Percentiles rank a stretch among this genome's conserved stretches.
Conservation (phyloP, 2,113 vertebrate species). For the Pluvialis apricaria region DNA sequence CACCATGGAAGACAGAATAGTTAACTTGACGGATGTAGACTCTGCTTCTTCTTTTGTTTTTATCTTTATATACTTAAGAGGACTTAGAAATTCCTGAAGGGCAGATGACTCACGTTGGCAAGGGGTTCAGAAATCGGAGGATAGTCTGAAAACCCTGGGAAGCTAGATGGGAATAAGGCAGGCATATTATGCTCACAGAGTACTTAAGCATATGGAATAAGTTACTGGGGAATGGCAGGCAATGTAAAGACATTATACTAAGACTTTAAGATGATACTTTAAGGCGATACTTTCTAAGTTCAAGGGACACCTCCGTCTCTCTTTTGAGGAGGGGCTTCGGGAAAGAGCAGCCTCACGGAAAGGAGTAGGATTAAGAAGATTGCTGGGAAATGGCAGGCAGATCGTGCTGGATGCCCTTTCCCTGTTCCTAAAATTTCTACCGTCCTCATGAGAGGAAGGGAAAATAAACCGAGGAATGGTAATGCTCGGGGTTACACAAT, state of each 20-base stretch:
- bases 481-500: constrained; percentile 58
- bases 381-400: constrained; percentile 24
- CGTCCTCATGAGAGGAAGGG: constrained; percentile 48
- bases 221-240: constrained; percentile 34
- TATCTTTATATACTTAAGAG: background rate
- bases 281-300: background rate
- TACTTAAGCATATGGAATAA: constrained; percentile 52
- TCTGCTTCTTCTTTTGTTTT: background rate
- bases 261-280: constrained; percentile 45
- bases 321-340: background rate
- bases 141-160: background rate
- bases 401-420: constrained; percentile 37
- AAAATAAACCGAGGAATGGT: constrained; percentile 53
- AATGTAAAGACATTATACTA: constrained; percentile 46
- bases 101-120: background rate
- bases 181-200: background rate
- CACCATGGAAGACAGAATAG: background rate
- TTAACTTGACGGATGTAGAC: background rate
- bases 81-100: background rate
- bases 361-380: constrained; percentile 13
- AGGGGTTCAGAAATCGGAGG: background rate
- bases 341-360: background rate
- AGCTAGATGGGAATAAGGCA: background rate
- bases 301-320: background rate
- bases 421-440: constrained; percentile 46